These are phyloP conservation scores for Athalia cordata DNA, from an alignment of 2,888 invertebrate species.

Conservation along the genomic window DNA sequence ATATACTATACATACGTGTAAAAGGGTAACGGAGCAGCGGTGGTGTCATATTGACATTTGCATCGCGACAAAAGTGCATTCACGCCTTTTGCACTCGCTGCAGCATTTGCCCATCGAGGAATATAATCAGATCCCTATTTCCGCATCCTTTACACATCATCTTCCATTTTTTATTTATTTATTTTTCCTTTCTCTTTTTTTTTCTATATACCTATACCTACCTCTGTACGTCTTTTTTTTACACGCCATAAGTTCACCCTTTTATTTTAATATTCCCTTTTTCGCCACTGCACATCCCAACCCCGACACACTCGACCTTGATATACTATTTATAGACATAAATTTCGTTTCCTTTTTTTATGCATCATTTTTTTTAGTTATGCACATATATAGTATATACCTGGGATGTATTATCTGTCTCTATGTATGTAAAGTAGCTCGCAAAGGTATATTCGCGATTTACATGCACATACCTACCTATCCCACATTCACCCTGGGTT, in stretches of 20 bases:
- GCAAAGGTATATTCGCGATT: constrained; percentile 9
- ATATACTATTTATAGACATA: constrained; percentile 10
- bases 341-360: too few relatives aligned
- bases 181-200: constrained; percentile 5
- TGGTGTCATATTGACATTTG: constrained; percentile 66
- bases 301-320: constrained; percentile 17
- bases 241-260: too few relatives aligned
- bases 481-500: too few relatives aligned
- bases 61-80: constrained; percentile 69
- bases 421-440: constrained; percentile 15
- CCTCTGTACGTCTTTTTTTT: not conserved
- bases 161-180: not conserved
- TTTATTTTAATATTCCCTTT: too few relatives aligned
- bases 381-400: not conserved
- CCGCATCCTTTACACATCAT: not conserved
- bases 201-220: not conserved
- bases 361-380: too few relatives aligned
- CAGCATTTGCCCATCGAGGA: not conserved
- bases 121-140: constrained; percentile 30
- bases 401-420: constrained; percentile 23
- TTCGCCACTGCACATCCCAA: too few relatives aligned
- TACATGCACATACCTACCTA: not conserved
- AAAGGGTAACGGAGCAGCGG: not conserved
- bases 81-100: constrained; percentile 64
- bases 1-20: not conserved